Evolutionary conservation across 2,888 invertebrate genomes (phyloP).

Genomic region (Drosophila fulvimacula): DNA sequence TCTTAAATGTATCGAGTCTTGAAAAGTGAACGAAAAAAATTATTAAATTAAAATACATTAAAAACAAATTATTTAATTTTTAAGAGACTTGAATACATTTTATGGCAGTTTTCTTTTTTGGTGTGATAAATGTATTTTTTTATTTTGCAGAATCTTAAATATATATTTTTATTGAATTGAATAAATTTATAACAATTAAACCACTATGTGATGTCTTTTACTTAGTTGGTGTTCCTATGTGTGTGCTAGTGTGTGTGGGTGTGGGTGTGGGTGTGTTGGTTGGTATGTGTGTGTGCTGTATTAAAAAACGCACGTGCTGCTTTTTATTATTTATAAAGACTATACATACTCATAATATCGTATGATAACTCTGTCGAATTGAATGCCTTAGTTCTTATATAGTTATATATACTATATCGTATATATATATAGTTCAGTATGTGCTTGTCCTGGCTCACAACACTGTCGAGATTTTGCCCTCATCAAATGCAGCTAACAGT

Average conservation of each 20-base stretch:
- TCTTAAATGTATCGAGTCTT: constrained; percentile 37
- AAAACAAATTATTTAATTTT: constrained; percentile 8
- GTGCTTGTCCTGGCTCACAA: constrained; percentile 82
- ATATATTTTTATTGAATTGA: constrained; percentile 25
- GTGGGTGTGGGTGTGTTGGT: constrained; percentile 19
- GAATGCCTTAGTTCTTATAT: constrained; percentile 40
- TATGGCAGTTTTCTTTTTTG: constrained; percentile 62
- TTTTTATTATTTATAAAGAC: constrained; percentile 2
- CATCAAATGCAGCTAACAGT: constrained; percentile 60
- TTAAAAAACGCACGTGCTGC: constrained; percentile 47
- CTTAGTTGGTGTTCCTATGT: constrained; percentile 20
- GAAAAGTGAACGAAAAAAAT: constrained; percentile 20
- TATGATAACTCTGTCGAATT: constrained; percentile 38
- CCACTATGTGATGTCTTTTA: constrained; percentile 64
- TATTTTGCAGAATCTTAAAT: constrained; percentile 32
- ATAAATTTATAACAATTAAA: constrained; percentile 68
- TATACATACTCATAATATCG: constrained; percentile 36
- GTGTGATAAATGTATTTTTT: constrained; percentile 26
- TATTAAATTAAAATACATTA: constrained; percentile 7
- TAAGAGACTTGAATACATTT: constrained; percentile 49
- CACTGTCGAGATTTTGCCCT: constrained; percentile 83
- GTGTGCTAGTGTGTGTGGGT: constrained; percentile 18
- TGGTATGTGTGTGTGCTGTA: constrained; percentile 31
- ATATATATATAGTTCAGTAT: constrained; percentile 70
- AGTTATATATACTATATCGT: constrained; percentile 39